A percentile compares a stretch with the other conserved stretches of the same genome.
Evolutionary conservation across 2,797 vertebrate species (phyloP).

Genomic region (Ctenochaetus hawaiiensis): DNA sequence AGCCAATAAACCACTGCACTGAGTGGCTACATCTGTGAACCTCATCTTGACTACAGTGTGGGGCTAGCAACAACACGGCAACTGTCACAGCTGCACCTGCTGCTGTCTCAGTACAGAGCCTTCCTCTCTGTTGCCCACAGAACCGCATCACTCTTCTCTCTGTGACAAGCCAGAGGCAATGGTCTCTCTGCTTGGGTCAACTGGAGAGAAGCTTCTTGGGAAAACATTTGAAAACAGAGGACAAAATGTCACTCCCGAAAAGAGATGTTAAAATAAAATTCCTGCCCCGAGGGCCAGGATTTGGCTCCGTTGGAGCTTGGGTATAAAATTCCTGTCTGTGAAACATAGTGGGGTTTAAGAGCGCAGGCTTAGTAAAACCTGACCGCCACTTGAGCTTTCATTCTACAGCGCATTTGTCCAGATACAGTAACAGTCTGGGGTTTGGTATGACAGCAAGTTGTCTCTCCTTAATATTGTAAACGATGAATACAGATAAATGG

Average conservation of each 20-base stretch:
- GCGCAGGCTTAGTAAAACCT: conserved; percentile 46
- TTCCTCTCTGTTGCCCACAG: conserved; percentile 79
- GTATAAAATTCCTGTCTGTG: conserved; percentile 87
- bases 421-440: conserved; percentile 30
- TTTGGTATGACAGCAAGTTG: conserved; percentile 41
- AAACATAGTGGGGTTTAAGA: conserved; percentile 68
- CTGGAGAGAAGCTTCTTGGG: conserved; percentile 89
- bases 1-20: conserved; percentile 82
- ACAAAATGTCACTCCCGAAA: conserved; percentile 89
- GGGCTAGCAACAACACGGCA: conserved; percentile 81
- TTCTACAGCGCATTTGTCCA: conserved; percentile 48
- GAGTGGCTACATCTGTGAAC: conserved; percentile 86
- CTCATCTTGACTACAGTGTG: conserved; percentile 84
- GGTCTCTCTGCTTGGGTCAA: conserved; percentile 89
- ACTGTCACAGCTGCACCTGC: conserved; percentile 90
- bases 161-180: conserved; percentile 82
- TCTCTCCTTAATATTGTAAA: conserved; percentile 38
- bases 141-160: conserved; percentile 74
- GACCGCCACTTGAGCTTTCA: conserved; percentile 42
- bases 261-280: conserved; percentile 91
- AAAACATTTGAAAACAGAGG: conserved; percentile 90
- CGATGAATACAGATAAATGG: conserved; percentile 55
- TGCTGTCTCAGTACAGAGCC: conserved; percentile 84
- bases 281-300: conserved; percentile 87
- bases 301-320: conserved; percentile 86